These are phyloP conservation scores for Cyanoderma ruficeps DNA, from an alignment of 2,113 vertebrate species.

Conservation along the genomic window DNA sequence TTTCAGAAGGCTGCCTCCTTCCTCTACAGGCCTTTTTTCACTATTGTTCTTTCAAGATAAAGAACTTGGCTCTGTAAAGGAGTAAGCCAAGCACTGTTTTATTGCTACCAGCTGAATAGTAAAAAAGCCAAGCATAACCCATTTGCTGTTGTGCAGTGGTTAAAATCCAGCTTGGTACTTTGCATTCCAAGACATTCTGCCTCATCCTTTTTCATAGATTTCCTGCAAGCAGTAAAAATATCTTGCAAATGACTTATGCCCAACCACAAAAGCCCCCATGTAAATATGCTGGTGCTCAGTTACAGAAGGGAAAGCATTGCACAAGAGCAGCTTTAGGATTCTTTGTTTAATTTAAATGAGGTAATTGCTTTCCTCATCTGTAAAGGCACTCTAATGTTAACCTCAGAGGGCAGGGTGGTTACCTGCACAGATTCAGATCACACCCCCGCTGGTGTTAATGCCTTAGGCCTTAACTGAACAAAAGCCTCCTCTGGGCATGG, in stretches of 20 bases:
- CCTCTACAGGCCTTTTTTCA: constrained; percentile 46
- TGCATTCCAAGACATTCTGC: constrained; percentile 33
- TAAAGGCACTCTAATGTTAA: neutral
- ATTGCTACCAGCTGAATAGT: constrained; percentile 61
- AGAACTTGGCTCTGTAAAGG: constrained; percentile 31
- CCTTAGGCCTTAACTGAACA: neutral
- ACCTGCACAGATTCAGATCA: neutral
- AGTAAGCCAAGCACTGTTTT: constrained; percentile 53
- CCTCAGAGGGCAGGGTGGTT: neutral
- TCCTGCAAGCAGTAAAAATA: constrained; percentile 55
- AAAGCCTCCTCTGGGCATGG: neutral
- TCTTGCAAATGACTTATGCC: constrained; percentile 18
- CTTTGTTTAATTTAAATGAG: constrained; percentile 33
- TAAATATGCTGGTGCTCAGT: constrained; percentile 47
- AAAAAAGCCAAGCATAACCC: constrained; percentile 58
- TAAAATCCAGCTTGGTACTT: constrained; percentile 49
- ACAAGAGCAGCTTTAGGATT: neutral
- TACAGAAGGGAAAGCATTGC: constrained; percentile 32
- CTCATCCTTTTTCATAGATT: constrained; percentile 47
- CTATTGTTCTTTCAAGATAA: constrained; percentile 62
- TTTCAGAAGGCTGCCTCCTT: constrained; percentile 42
- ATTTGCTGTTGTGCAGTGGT: constrained; percentile 51
- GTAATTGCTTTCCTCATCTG: neutral
- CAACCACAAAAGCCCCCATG: constrained; percentile 39
- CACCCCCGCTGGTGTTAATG: neutral